Conservation (phyloP, 2,797 vertebrate genomes). For the Anabas testudineus region DNA sequence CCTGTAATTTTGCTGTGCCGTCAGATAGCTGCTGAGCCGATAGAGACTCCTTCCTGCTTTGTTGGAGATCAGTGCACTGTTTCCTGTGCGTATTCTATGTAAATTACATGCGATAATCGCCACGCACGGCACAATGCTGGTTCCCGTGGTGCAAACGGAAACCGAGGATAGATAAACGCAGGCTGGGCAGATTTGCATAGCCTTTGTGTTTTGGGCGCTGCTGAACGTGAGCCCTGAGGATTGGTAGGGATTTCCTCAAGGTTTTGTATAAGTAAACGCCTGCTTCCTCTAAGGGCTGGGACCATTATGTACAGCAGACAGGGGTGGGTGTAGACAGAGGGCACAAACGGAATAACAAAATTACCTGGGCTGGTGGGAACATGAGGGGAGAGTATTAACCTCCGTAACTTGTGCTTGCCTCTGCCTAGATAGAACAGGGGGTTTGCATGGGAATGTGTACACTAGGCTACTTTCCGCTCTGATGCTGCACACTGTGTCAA, state of each 20-base stretch:
- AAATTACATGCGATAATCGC: conserved; percentile 88
- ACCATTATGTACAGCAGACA: conserved; percentile 83
- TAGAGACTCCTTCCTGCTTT: conserved; percentile 82
- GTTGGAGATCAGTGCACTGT: conserved; percentile 83
- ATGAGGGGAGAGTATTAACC: conserved; percentile 69
- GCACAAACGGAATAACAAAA: conserved; percentile 81
- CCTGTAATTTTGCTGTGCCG: conserved; percentile 82
- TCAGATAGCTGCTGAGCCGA: conserved; percentile 84
- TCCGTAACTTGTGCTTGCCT: conserved; percentile 55
- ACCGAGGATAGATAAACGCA: conserved; percentile 84
- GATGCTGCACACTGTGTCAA: conserved; percentile 20
- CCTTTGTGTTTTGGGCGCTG: conserved; percentile 84
- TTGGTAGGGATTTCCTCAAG: conserved; percentile 79
- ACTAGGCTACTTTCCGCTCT: neutral
- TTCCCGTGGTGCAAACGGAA: conserved; percentile 85
- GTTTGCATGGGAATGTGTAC: conserved; percentile 29
- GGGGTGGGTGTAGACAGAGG: conserved; percentile 76
- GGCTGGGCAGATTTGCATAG: conserved; percentile 86
- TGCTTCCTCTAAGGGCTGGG: conserved; percentile 83
- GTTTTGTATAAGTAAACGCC: conserved; percentile 84
- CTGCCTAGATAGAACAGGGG: conserved; percentile 44
- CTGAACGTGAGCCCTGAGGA: conserved; percentile 84
- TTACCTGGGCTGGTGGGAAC: conserved; percentile 77
- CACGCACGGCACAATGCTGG: conserved; percentile 83
- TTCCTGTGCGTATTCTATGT: conserved; percentile 86